These are phyloP conservation scores for Baronia brevicornis DNA, from an alignment of 2,888 invertebrate genomes.

Conservation along the genomic window DNA sequence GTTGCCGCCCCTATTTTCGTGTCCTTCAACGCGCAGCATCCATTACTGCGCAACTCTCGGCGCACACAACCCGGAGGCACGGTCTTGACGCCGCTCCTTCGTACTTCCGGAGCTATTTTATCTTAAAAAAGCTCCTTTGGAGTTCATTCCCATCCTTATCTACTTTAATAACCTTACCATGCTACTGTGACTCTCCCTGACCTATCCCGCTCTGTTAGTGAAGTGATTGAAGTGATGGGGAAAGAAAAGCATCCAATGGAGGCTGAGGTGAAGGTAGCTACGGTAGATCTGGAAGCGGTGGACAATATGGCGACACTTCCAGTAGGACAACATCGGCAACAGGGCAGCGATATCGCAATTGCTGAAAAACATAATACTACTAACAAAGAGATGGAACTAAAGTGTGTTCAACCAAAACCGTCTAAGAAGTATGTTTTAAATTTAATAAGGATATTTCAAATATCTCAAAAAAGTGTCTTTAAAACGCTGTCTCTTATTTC, in stretches of 20 bases:
- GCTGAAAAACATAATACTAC: conserved; percentile 89
- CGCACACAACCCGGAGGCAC: conserved; percentile 47
- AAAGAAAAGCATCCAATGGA: conserved; percentile 72
- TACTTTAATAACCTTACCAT: conserved; percentile 29
- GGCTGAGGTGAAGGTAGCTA: conserved; percentile 91
- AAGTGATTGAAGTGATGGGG: conserved; percentile 54
- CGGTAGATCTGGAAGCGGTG: conserved; percentile 89
- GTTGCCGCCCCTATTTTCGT: conserved; percentile 56
- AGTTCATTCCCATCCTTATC: conserved; percentile 35
- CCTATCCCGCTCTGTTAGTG: conserved; percentile 21
- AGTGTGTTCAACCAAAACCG: conserved; percentile 89
- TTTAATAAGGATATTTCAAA: conserved; percentile 16
- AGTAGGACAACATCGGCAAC: conserved; percentile 83
- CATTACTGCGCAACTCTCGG: conserved; percentile 65
- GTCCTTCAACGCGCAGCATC: conserved; percentile 59
- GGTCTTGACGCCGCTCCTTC: conserved; percentile 49
- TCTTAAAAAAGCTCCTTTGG: conserved; percentile 40
- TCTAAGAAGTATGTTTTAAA: conserved; percentile 83
- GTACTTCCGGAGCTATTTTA: conserved; percentile 53
- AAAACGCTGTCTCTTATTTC: too few relatives aligned
- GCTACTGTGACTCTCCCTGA: conserved; percentile 25
- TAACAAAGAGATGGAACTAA: conserved; percentile 91
- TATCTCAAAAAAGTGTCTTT: too few relatives aligned
- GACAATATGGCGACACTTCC: conserved; percentile 94
- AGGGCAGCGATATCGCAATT: conserved; percentile 81